A percentile compares a stretch with the other conserved stretches of the same genome.
phyloP scores from a whole-genome alignment of 2,888 invertebrate genomes.

The Lomographa bimaculata region DNA sequence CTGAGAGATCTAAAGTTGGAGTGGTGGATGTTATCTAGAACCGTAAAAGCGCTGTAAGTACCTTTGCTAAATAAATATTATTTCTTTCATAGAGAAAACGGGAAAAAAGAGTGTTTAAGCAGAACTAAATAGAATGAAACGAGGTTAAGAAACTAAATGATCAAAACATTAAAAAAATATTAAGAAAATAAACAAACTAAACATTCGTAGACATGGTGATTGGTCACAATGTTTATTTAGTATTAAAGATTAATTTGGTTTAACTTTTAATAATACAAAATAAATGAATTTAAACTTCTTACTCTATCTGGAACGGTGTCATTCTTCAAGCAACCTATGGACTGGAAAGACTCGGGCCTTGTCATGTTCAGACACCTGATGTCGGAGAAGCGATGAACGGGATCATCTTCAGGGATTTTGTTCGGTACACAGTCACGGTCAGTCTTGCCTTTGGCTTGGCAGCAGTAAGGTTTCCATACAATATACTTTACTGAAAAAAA shows the following conservation, averaged over 20 bases:
- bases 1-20: slow-evolving; percentile 44
- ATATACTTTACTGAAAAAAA: slow-evolving; percentile 46
- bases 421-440: slow-evolving; percentile 46
- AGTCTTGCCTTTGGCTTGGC: slow-evolving; percentile 40
- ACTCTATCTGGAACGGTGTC: slow-evolving; percentile 48
- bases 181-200: too few relatives aligned
- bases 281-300: slow-evolving; percentile 17
- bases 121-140: too few relatives aligned
- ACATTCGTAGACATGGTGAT: too few relatives aligned
- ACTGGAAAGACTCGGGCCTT: slow-evolving; percentile 51
- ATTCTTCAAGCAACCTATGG: slow-evolving; percentile 45
- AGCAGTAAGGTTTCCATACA: slow-evolving; percentile 50
- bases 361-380: slow-evolving; percentile 53
- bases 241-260: too few relatives aligned
- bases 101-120: too few relatives aligned
- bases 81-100: too few relatives aligned
- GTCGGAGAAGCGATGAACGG: slow-evolving; percentile 51
- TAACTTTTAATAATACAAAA: too few relatives aligned
- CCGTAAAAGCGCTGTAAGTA: too few relatives aligned
- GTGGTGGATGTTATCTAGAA: slow-evolving; percentile 46
- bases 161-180: too few relatives aligned
- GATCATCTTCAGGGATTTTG: slow-evolving; percentile 49
- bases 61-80: too few relatives aligned
- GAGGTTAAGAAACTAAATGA: too few relatives aligned
- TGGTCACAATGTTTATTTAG: too few relatives aligned